Evolutionary conservation across 2,113 vertebrate genomes (phyloP).

Genomic region (Bubo blakistoni): DNA sequence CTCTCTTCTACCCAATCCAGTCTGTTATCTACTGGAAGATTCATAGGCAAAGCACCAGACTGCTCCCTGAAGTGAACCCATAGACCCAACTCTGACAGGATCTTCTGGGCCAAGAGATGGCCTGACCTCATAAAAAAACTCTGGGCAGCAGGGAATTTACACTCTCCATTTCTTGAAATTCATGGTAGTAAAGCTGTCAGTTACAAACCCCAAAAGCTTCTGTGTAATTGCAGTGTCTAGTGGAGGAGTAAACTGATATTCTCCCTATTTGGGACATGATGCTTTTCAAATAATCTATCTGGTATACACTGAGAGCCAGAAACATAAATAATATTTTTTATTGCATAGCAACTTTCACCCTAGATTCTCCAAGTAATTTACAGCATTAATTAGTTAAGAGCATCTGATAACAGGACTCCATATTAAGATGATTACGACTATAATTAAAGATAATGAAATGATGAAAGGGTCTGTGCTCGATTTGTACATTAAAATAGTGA

Average conservation of each 20-base stretch:
- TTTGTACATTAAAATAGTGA: background rate
- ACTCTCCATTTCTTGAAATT: background rate
- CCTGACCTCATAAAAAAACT: background rate
- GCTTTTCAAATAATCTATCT: constrained; percentile 25
- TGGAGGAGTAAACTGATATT: background rate
- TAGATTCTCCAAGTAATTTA: constrained; percentile 11
- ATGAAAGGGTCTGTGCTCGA: background rate
- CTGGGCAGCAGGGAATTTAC: background rate
- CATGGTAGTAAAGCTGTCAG: background rate
- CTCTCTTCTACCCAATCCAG: background rate
- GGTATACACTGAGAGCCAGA: background rate
- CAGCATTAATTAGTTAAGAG: constrained; percentile 39
- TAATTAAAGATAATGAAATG: constrained; percentile 45
- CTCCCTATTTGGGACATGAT: background rate
- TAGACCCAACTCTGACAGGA: background rate
- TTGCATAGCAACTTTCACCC: background rate
- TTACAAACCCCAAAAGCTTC: background rate
- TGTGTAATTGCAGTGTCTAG: background rate
- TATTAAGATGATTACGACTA: constrained; percentile 3
- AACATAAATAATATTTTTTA: background rate
- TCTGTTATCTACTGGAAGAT: background rate
- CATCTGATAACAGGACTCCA: constrained; percentile 15
- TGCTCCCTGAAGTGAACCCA: background rate
- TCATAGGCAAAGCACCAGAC: background rate
- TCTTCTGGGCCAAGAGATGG: background rate